Evolutionary conservation across 2,113 vertebrate species (phyloP).

Genomic region (Pyxicephalus adspersus): DNA sequence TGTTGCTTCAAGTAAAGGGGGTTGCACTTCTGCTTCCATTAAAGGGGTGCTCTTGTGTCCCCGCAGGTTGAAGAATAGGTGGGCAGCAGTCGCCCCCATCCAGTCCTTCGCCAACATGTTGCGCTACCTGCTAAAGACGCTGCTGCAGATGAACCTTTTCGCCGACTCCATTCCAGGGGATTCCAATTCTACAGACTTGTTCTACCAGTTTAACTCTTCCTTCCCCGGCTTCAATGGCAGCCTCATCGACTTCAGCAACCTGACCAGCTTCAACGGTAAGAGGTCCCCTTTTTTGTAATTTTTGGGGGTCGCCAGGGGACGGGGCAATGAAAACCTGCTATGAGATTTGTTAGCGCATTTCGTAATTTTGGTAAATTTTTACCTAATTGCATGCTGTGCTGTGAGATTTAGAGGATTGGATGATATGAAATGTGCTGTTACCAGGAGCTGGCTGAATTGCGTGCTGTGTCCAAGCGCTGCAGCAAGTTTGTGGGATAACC

Average conservation of each 20-base stretch:
- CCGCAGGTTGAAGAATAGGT: not conserved
- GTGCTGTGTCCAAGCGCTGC: too few species aligned
- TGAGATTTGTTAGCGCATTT: too few species aligned
- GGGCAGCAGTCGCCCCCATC: not conserved
- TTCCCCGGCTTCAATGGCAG: slow-evolving; percentile 74
- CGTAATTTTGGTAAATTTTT: too few species aligned
- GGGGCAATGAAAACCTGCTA: too few species aligned
- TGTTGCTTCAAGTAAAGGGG: not conserved
- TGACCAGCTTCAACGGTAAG: slow-evolving; percentile 82
- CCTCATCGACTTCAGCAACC: slow-evolving; percentile 78
- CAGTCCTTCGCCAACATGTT: slow-evolving; percentile 75
- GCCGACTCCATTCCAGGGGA: slow-evolving; percentile 81
- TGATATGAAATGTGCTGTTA: too few species aligned
- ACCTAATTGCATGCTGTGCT: too few species aligned
- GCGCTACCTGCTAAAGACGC: slow-evolving; percentile 93
- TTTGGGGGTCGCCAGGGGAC: not conserved
- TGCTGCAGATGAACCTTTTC: slow-evolving; percentile 97
- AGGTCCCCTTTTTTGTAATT: not conserved
- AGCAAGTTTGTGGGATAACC: too few species aligned
- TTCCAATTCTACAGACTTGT: slow-evolving; percentile 79
- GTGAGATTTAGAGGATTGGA: too few species aligned
- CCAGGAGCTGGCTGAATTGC: too few species aligned
- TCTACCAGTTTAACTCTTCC: slow-evolving; percentile 78
- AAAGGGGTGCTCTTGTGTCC: slow-evolving; percentile 30
- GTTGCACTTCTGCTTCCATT: not conserved